phyloP scores from a whole-genome alignment of 2,888 invertebrate genomes.

The Kryphioiulus occultus region DNA sequence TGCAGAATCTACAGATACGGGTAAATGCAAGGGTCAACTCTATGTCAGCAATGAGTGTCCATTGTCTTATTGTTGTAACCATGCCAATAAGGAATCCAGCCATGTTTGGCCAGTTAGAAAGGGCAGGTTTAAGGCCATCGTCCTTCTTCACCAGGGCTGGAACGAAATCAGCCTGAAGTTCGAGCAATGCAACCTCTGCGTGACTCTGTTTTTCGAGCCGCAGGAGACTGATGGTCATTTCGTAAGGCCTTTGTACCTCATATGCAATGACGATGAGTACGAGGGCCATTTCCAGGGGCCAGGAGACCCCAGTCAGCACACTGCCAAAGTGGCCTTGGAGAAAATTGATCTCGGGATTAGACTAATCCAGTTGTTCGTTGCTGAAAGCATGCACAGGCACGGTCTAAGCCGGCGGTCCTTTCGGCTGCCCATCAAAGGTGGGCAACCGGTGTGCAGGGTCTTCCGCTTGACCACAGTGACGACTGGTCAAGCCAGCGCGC shows the following conservation, averaged over 20 bases:
- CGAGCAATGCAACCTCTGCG: not conserved
- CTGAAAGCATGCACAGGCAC: conserved; percentile 84
- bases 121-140: conserved; percentile 44
- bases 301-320: conserved; percentile 68
- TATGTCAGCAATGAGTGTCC: not conserved
- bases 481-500: conserved; percentile 71
- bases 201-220: conserved; percentile 24
- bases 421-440: conserved; percentile 70
- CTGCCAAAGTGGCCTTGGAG: conserved; percentile 75
- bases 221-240: not conserved
- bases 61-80: not conserved
- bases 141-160: not conserved
- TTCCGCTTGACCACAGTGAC: conserved; percentile 77
- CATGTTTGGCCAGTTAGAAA: conserved; percentile 41
- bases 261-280: conserved; percentile 14
- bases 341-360: conserved; percentile 79
- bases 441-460: conserved; percentile 70
- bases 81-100: not conserved
- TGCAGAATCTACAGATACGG: not conserved
- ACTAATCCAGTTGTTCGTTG: conserved; percentile 84
- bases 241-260: conserved; percentile 47
- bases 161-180: conserved; percentile 18
- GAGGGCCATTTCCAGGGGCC: conserved; percentile 76
- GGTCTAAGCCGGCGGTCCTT: conserved; percentile 83
- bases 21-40: not conserved